Evolutionary conservation across 2,797 vertebrate genomes (phyloP).

Genomic region (Melanotaenia boesemani): DNA sequence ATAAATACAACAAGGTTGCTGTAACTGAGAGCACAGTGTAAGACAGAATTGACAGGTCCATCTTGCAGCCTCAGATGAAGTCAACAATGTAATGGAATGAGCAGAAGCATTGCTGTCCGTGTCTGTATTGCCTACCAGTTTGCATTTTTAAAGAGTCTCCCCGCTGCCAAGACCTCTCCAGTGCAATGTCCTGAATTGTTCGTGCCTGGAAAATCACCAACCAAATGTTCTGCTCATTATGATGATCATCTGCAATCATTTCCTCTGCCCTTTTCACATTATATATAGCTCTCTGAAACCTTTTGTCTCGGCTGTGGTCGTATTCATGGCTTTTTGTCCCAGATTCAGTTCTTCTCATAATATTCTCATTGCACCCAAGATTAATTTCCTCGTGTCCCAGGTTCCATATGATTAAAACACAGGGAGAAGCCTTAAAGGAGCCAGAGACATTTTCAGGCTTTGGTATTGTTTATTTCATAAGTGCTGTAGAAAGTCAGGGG

Average conservation of each 20-base stretch:
- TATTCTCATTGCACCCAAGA: constrained; percentile 55
- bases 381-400: constrained; percentile 64
- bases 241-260: constrained; percentile 79
- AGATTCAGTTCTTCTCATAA: constrained; percentile 63
- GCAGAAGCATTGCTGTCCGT: constrained; percentile 72
- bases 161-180: constrained; percentile 78
- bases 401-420: constrained; percentile 54
- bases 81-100: constrained; percentile 79
- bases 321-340: constrained; percentile 37
- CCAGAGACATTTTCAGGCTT: constrained; percentile 57
- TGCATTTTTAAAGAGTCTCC: constrained; percentile 84
- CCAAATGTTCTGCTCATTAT: constrained; percentile 81
- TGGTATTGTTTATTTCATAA: constrained; percentile 61
- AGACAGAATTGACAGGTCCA: constrained; percentile 69
- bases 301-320: constrained; percentile 33
- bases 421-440: constrained; percentile 44
- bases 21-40: constrained; percentile 39
- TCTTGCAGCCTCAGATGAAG: constrained; percentile 70
- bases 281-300: constrained; percentile 63
- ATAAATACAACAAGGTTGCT: constrained; percentile 56
- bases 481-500: constrained; percentile 66
- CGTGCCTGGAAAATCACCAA: constrained; percentile 85
- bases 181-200: constrained; percentile 79
- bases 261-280: constrained; percentile 72
- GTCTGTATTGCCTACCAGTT: constrained; percentile 85